phyloP scores from a whole-genome alignment of 2,797 vertebrate species.

The Sebastes trivittatus region DNA sequence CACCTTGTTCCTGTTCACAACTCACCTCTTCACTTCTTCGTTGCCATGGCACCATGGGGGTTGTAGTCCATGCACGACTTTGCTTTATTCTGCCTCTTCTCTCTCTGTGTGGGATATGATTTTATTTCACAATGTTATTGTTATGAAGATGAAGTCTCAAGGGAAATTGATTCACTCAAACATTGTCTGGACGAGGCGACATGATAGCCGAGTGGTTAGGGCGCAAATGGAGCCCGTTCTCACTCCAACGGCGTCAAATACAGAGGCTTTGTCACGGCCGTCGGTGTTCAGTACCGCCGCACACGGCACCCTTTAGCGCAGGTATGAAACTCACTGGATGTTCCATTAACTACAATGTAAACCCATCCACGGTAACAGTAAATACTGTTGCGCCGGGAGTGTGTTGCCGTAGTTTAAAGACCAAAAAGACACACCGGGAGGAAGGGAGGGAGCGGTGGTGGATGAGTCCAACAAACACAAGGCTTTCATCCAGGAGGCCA shows the following conservation, averaged over 20 bases:
- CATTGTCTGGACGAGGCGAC: not conserved
- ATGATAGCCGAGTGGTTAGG: not conserved
- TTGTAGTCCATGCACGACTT: constrained; percentile 3
- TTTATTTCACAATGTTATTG: not conserved
- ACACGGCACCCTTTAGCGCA: too few relatives aligned
- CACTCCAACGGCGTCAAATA: not conserved
- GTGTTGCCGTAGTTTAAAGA: too few relatives aligned
- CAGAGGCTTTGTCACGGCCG: too few relatives aligned
- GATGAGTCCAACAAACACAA: too few relatives aligned
- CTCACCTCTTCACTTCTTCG: constrained; percentile 24
- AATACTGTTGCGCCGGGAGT: too few relatives aligned
- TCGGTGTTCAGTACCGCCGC: too few relatives aligned
- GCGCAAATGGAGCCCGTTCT: not conserved
- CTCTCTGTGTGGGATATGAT: not conserved
- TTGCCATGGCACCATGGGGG: constrained; percentile 51
- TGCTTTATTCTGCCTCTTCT: constrained; percentile 6
- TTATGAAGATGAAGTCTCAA: not conserved
- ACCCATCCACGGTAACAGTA: too few relatives aligned
- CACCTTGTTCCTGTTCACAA: constrained; percentile 22
- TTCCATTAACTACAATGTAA: too few relatives aligned
- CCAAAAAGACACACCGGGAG: too few relatives aligned
- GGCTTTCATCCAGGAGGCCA: too few relatives aligned
- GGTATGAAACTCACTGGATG: too few relatives aligned
- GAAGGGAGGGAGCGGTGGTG: too few relatives aligned
- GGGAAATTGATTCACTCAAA: not conserved